Evolutionary conservation across 1,140 invertebrate species (phyloP), one percentile per base, ranked within the genome.

Genomic region (Drosophila sucinea): DNA sequence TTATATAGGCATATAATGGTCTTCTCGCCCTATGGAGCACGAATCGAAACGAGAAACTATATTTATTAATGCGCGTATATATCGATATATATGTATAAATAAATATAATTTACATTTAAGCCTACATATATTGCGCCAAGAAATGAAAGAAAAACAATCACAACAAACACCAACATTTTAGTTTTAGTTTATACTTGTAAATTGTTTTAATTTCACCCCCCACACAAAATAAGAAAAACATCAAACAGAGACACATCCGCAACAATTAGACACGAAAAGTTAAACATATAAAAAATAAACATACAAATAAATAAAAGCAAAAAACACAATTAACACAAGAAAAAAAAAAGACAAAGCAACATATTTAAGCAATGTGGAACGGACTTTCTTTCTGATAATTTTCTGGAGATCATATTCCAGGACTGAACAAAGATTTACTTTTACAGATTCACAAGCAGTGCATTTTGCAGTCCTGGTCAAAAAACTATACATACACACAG

Each of bases 151-250:
- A 51, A 51, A 51, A 51, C 44, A 51, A 51, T 38, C 35, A 51
- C 8, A 74, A 65, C 56, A 67, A 70, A 77, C 60, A 81, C 44
- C 44, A 51, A 51, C 44, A 51, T 51, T 83, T 81, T 62, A 77
- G 74, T 66, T 89, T 77, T 87, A 89, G 80, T 80, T 75, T 51
- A 73, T 77, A 77, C 70, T 83, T 87, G 77, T 87, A 72, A 74
- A 72, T 76, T 76, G 73, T 89, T 87, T 83, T 72, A 70, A 64
- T 71, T 78, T 69, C 74, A 72, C 55, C 62, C 62, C 67, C 60
- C 66, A 61, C 30, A 74, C 70, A 67, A 51, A 51, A 27, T 7
- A 51, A 27, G 2, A 47, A 47, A 47, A 17, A 25, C 17, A 47
- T 47, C 44, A 17, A 47, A 47, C 44, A 47, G 44, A 47, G 33